Conservation (phyloP, 2,797 vertebrate species). For the Chanos chanos region DNA sequence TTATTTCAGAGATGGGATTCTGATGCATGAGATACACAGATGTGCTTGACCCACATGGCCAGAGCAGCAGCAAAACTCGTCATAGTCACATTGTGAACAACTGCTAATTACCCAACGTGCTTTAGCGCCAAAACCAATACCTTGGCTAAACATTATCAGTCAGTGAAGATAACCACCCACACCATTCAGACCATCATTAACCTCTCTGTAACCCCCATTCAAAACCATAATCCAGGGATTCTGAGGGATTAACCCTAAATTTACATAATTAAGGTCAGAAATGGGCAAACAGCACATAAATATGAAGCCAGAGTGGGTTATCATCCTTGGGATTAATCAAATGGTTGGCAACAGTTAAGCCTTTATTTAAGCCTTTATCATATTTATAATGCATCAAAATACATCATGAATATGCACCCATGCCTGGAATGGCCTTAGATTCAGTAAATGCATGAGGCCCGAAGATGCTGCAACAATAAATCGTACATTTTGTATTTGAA, state of each 20-base stretch:
- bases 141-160: conserved; percentile 36
- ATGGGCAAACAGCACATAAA: conserved; percentile 55
- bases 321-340: conserved; percentile 42
- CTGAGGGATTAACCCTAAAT: conserved; percentile 67
- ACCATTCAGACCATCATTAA: conserved; percentile 70
- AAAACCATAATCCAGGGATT: conserved; percentile 61
- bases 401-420: too few species aligned
- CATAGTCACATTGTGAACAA: conserved; percentile 2
- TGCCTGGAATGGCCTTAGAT: too few species aligned
- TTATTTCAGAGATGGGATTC: not conserved
- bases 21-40: conserved; percentile 9
- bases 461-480: too few species aligned
- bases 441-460: too few species aligned
- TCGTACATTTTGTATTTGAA: too few species aligned
- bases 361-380: too few species aligned
- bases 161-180: conserved; percentile 47
- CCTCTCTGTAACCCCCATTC: conserved; percentile 65
- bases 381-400: too few species aligned
- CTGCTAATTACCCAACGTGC: conserved; percentile 50
- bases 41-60: conserved; percentile 16
- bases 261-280: conserved; percentile 73
- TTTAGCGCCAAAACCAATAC: conserved; percentile 37
- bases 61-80: conserved; percentile 10
- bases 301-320: conserved; percentile 47
- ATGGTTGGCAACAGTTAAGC: too few species aligned